phyloP scores from a whole-genome alignment of 2,797 vertebrate genomes.

The Hemibagrus guttatus region DNA sequence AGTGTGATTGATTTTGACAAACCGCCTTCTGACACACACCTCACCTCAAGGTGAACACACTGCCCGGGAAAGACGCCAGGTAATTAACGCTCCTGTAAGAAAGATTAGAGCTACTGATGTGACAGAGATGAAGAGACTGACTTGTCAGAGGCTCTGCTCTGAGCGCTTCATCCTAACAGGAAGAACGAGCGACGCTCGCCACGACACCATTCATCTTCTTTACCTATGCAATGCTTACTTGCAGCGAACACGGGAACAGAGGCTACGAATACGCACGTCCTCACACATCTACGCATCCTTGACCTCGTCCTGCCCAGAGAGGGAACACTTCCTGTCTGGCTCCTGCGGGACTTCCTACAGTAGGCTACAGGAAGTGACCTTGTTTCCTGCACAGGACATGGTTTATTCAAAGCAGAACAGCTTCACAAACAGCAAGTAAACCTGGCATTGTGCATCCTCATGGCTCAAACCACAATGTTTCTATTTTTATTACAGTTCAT shows the following conservation, averaged over 20 bases:
- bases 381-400: conserved; percentile 50
- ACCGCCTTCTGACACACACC: background rate
- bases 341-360: conserved; percentile 53
- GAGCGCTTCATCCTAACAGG: background rate
- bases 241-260: background rate
- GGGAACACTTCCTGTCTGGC: conserved; percentile 59
- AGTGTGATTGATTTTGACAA: background rate
- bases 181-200: background rate
- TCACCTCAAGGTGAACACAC: background rate
- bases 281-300: conserved; percentile 43
- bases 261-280: background rate
- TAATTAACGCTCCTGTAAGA: conserved; percentile 30
- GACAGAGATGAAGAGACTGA: conserved; percentile 2
- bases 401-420: conserved; percentile 34
- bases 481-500: conserved; percentile 7
- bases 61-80: background rate
- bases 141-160: background rate
- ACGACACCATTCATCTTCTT: background rate
- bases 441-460: background rate
- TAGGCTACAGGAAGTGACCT: conserved; percentile 57
- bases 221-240: background rate
- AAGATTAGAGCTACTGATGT: conserved; percentile 29
- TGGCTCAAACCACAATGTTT: background rate
- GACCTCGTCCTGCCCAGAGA: conserved; percentile 48
- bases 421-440: conserved; percentile 4